Evolutionary conservation across 2,888 invertebrate species (phyloP), one percentile per base, ranked within the genome.

Genomic region (Molanna angustata): DNA sequence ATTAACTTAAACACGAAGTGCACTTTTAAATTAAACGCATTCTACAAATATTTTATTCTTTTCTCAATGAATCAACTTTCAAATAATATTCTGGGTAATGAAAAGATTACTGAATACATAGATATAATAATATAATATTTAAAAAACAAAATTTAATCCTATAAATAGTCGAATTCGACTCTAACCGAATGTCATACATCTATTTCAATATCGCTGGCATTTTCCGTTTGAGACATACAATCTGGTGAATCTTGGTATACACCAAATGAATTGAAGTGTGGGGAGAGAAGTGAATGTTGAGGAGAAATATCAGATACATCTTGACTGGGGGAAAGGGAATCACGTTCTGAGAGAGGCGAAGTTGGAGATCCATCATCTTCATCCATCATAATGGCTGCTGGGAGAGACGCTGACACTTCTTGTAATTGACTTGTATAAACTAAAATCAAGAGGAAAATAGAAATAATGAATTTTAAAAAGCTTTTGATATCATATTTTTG

Each of bases 341-440:
- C 57, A 11, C 73, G 72, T 11, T 51, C 56, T 33, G 74, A 74
- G 1, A 71, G 73, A 0, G 68, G 66, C 0, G 74, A 74, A 0
- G 64, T 67, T 0, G 66, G 62, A 14, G 51, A 52, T 2, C 74
- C 73, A 45, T 77, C 77, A 13, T 75, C 74, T 51, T 77, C 77
- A 46, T 77, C 76, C 74, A 78, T 76, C 69, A 79, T 69, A 65
- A 78, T 77, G 4, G 77, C 65, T n/a, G 77, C 76, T 2, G 79
- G 78, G 58, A 78, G 65, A 3, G 75, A 74, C 0, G 74, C 69
- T 1, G 76, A 71, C 17, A 74, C 70, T 57, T 74, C 75, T 67
- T 74, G 72, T 61, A 76, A 67, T 63, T 76, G 73, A 66, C 71
- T 74, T 39, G 56, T 56, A 21, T 58, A 58, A 19, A 58, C 58